Evolutionary conservation across 2,113 vertebrate species (phyloP), one percentile per base, ranked within the genome.

Genomic region (Dendropsophus ebraccatus): DNA sequence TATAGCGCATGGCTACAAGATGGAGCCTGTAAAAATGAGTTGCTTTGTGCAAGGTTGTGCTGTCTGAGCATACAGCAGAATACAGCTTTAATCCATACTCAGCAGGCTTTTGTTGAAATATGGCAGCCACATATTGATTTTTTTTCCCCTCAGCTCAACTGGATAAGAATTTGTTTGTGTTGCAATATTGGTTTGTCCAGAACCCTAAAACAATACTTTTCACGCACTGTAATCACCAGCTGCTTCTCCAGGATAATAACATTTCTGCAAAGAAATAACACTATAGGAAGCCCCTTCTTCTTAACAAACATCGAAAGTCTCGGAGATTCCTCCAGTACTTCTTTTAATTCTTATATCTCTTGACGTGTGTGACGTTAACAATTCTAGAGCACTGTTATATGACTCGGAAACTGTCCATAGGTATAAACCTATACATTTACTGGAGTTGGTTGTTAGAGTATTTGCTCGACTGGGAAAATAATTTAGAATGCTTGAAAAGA

Each of bases 91-190:
- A 93, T 91, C 92, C 91, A 91, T 92, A 95, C 95, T 94, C 96
- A 96, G 96, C 94, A 94, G 91, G 90, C 94, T 95, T 93, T 21
- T 25, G 30, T 91, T 92, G 93, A 95, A 91, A 93, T 95, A 95
- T 95, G 93, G 93, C 93, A 90, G 94, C 92, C 94, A 94, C 90
- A 88, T 95, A 97, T 98, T 94, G 97, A 98, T 95, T 95, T 95
- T 49, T 81, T 81, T 99, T 95, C 97, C 94, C 93, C 8, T 92
- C 91, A 93, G 92, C 95, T 96, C 96, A 97, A 97, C 96, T 97
- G 97, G 96, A 96, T 97, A 96, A 97, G 96, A 97, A 98, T 96
- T 97, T 97, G 96, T 97, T 96, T 96, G 95, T 95, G 94, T 96
- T 96, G 96, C 96, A 96, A 94, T 97, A 99, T 95, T 93, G 96